Conservation (phyloP, 2,797 vertebrate species). For the Onychomys arenicola region DNA sequence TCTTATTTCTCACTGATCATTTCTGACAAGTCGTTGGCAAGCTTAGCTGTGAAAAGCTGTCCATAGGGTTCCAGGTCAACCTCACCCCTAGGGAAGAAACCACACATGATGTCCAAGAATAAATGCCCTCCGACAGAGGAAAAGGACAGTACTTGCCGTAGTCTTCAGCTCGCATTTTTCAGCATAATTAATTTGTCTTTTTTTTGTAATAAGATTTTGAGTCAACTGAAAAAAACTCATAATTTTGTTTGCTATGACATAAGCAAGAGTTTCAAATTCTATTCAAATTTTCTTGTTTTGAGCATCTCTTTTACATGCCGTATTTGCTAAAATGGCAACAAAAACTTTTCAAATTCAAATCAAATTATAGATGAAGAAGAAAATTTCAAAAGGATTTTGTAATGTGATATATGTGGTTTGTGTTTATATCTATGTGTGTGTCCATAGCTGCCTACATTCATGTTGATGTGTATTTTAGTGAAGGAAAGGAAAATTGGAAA, state of each 20-base stretch:
- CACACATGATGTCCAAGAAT: conserved; percentile 53
- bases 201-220: not conserved
- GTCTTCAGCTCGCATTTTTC: not conserved
- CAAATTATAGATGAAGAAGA: not conserved
- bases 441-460: too few relatives aligned
- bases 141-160: conserved; percentile 46
- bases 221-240: not conserved
- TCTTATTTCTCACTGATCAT: conserved; percentile 75
- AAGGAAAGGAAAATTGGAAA: not conserved
- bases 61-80: conserved; percentile 60
- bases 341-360: not conserved
- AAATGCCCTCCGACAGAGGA: conserved; percentile 56
- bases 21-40: conserved; percentile 77
- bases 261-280: not conserved
- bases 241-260: not conserved
- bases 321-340: not conserved
- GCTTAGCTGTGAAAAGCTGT: conserved; percentile 9
- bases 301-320: not conserved
- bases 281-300: not conserved
- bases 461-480: not conserved
- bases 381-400: not conserved
- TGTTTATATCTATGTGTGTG: not conserved
- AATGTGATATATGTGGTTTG: not conserved
- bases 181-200: not conserved
- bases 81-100: conserved; percentile 50